phyloP scores from a whole-genome alignment of 1,140 invertebrate genomes.

The Marisa cornuarietis region DNA sequence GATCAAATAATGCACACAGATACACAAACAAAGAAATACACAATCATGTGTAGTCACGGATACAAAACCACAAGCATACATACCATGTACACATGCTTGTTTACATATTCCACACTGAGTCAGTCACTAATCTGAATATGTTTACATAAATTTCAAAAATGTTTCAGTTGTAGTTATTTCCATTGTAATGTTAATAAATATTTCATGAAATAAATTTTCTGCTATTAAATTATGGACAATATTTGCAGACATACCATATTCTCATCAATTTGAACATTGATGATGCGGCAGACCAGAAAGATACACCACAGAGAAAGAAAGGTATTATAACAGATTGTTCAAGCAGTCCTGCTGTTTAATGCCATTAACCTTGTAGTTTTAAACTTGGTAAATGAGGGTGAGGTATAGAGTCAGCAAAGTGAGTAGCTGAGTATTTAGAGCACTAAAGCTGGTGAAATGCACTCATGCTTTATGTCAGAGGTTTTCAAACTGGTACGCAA shows the following conservation, averaged over 20 bases:
- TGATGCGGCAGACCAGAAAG: background rate
- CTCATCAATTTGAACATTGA: constrained; percentile 22
- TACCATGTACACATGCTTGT: background rate
- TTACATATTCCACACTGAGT: background rate
- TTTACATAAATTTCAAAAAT: background rate
- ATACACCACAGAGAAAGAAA: constrained; percentile 4
- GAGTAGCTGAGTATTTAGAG: background rate
- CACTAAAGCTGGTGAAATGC: background rate
- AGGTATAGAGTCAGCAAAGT: background rate
- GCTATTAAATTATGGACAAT: too few species aligned
- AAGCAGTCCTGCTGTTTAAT: background rate
- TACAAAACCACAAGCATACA: background rate
- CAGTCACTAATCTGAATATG: background rate
- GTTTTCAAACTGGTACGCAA: too few species aligned
- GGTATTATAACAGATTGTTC: background rate
- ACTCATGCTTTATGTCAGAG: too few species aligned
- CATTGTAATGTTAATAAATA: too few species aligned
- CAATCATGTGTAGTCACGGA: background rate
- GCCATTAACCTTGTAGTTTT: background rate
- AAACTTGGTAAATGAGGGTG: background rate
- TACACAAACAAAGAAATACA: background rate
- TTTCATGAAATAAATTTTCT: too few species aligned
- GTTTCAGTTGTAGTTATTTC: too few species aligned
- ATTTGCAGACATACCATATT: constrained; percentile 17
- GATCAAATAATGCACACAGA: background rate